Base-by-base conservation (phyloP, 2,113 vertebrate species). In the Daboia siamensis region DNA sequence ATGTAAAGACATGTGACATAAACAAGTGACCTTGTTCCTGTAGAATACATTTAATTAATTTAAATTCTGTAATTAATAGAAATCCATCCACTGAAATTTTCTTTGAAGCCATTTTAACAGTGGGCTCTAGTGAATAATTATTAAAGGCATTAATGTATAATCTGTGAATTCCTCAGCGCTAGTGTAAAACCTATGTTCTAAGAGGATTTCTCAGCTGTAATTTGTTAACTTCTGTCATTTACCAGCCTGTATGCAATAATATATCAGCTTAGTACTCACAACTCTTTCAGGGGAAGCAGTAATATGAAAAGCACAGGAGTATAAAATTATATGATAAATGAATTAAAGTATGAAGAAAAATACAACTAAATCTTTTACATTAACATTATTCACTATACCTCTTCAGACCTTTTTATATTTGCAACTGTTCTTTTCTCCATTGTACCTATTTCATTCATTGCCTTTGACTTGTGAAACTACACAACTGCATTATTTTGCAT, bases 191-290 rank as follows among this genome's bases (percentile, higher is more conserved):
- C 93, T 95, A 95, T 92, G 92, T 51, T 74, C 39, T 97, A 97
- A 97, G 95, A 96, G 95, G 96, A 97, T 96, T 97, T 93, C 90
- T 39, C 95, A 90, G 95, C 95, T 95, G 92, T 96, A 96, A 96
- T 96, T 94, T 96, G 94, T 95, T 96, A 94, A 90, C 94, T 96
- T 94, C 21, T 95, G 95, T 94, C 94, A 95, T 84, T 95, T 91
- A 94, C 95, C 95, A 96, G 92, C 94, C 95, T 93, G 89, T 88
- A 91, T 94, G 90, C 90, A 92, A 93, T 94, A 96, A 94, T 94
- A 90, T 92, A 12, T 91, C 93, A 93, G 94, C 94, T 90, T 90
- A 74, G 33, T 93, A 92, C 11, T 52, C 84, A 94, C 87, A 74
- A 74, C n/a, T 33, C 74, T 44, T 44, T 80, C 33, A 80, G 74